Conservation (phyloP, 2,888 invertebrate species). For the Rhorus exstirpatorius region DNA sequence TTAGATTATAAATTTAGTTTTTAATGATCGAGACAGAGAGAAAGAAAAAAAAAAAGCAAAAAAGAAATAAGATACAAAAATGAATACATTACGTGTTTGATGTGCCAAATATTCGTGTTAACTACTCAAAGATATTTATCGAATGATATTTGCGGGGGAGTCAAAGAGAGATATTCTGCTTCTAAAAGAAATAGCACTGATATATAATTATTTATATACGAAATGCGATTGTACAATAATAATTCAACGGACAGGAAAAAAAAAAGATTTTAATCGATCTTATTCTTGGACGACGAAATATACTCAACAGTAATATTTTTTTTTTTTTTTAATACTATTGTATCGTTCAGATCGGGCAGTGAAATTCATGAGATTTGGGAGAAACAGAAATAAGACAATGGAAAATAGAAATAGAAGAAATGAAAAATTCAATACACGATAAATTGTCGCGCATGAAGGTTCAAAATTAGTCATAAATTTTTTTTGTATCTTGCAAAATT, state of each 20-base stretch:
- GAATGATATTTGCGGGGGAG: constrained; percentile 59
- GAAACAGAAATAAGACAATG: constrained; percentile 2
- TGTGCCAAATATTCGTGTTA: constrained; percentile 85
- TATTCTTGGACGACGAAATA: constrained; percentile 20
- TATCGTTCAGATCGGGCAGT: constrained; percentile 32
- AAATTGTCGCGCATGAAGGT: background rate
- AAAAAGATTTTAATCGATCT: constrained; percentile 23
- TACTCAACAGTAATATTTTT: constrained; percentile 16
- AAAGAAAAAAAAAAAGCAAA: constrained; percentile 5
- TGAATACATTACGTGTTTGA: constrained; percentile 79
- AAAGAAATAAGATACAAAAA: constrained; percentile 55
- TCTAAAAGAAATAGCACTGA: constrained; percentile 59
- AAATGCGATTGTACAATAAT: constrained; percentile 67
- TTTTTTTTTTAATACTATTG: constrained; percentile 15
- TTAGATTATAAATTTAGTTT: constrained; percentile 48
- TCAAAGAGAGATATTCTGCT: constrained; percentile 63
- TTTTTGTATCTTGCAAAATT: no score
- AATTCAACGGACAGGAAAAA: constrained; percentile 46
- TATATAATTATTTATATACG: constrained; percentile 70
- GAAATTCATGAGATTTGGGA: constrained; percentile 45
- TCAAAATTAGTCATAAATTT: no score
- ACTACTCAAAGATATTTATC: constrained; percentile 83
- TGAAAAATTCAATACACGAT: background rate
- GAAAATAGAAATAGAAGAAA: background rate
- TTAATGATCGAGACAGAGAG: constrained; percentile 29